These are phyloP conservation scores for Haplotaxodon microlepis DNA, from an alignment of 2,113 vertebrate species.

Conservation along the genomic window DNA sequence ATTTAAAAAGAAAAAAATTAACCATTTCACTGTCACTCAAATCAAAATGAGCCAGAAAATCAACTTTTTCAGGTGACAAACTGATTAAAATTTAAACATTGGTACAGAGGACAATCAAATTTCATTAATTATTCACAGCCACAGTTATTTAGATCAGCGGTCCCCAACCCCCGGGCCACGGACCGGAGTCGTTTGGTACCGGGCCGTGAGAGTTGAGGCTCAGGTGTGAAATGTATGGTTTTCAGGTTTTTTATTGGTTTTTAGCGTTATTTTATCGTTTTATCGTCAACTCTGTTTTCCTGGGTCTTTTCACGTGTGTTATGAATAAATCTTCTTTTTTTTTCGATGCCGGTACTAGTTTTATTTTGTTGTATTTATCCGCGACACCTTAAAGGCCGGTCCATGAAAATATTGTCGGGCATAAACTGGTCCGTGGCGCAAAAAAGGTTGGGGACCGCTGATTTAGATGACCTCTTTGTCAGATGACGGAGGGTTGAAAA, in stretches of 20 bases:
- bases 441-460: background rate
- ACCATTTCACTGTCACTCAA: accelerated
- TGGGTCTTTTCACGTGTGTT: background rate
- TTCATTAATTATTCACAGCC: background rate
- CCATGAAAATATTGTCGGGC: background rate
- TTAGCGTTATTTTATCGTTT: accelerated
- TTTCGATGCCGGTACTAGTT: accelerated
- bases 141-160: background rate
- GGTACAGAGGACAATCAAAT: background rate
- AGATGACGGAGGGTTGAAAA: accelerated
- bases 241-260: accelerated
- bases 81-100: accelerated
- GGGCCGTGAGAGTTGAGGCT: accelerated
- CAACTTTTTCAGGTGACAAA: background rate
- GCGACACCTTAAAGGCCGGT: background rate
- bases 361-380: background rate
- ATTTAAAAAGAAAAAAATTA: background rate
- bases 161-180: accelerated
- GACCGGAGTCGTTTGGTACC: accelerated
- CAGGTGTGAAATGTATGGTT: accelerated
- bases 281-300: accelerated
- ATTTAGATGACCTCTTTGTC: background rate
- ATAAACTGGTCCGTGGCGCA: accelerated
- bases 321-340: background rate
- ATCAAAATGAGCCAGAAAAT: background rate